Evolutionary conservation across 2,113 vertebrate species (phyloP).

Genomic region (Ceratotherium simum): DNA sequence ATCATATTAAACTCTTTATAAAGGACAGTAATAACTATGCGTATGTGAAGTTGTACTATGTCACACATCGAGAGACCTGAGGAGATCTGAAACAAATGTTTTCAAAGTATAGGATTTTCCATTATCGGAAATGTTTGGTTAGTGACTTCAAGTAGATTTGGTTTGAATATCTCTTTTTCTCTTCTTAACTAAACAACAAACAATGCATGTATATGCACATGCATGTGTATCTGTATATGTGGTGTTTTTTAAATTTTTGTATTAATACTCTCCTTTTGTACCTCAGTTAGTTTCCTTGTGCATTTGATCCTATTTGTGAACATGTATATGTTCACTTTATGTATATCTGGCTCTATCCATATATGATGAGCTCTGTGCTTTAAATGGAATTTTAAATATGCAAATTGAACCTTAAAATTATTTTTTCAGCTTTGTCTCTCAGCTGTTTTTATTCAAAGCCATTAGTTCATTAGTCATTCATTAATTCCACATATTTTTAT

Average conservation of each 20-base stretch:
- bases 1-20: not conserved
- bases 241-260: not conserved
- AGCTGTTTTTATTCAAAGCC: not conserved
- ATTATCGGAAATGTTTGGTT: not conserved
- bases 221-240: not conserved
- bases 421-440: not conserved
- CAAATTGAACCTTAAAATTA: not conserved
- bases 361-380: not conserved
- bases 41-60: not conserved
- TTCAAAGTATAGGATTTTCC: not conserved
- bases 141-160: not conserved
- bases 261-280: not conserved
- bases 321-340: not conserved
- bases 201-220: not conserved
- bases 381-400: not conserved
- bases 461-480: not conserved
- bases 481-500: not conserved
- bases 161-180: not conserved
- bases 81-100: not conserved
- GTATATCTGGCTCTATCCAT: not conserved
- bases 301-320: not conserved
- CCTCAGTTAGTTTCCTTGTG: not conserved
- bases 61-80: not conserved
- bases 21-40: not conserved
- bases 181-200: not conserved